Evolutionary conservation across 1,140 invertebrate species (phyloP).

Genomic region (Hydropsyche tenuis): DNA sequence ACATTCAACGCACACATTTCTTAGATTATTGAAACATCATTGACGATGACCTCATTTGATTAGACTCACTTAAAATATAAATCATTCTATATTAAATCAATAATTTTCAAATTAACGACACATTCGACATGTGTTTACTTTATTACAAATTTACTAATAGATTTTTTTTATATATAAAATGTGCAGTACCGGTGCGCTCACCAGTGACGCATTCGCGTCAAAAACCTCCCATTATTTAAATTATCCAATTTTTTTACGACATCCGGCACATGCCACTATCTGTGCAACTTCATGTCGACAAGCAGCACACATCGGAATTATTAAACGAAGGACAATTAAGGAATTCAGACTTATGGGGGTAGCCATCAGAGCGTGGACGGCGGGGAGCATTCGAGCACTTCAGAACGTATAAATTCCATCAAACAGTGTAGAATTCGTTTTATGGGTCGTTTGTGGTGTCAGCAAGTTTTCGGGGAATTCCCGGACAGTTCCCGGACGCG

Average conservation of each 20-base stretch:
- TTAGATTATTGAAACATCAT: no score
- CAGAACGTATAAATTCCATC: background rate
- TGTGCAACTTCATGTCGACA: background rate
- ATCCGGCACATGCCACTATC: no score
- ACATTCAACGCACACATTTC: no score
- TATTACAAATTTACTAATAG: no score
- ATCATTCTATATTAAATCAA: no score
- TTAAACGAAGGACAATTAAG: slow-evolving; percentile 1
- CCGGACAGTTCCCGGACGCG: no score
- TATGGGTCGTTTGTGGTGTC: background rate
- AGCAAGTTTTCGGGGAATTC: no score
- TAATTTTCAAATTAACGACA: no score
- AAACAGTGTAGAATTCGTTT: background rate
- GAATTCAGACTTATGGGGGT: slow-evolving; percentile 14
- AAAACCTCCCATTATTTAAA: background rate
- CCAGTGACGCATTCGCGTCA: background rate
- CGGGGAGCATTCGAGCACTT: slow-evolving; percentile 7
- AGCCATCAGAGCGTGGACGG: background rate
- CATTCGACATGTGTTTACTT: background rate
- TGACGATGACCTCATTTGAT: no score
- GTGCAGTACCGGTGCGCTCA: background rate
- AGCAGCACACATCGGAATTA: background rate
- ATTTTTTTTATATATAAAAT: no score
- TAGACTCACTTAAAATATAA: no score
- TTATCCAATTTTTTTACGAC: no score